A percentile compares a stretch with the other conserved stretches of the same genome.
These are phyloP conservation scores for Eumacrocentrus americanus DNA, from an alignment of 2,888 invertebrate species.

Conservation along the genomic window DNA sequence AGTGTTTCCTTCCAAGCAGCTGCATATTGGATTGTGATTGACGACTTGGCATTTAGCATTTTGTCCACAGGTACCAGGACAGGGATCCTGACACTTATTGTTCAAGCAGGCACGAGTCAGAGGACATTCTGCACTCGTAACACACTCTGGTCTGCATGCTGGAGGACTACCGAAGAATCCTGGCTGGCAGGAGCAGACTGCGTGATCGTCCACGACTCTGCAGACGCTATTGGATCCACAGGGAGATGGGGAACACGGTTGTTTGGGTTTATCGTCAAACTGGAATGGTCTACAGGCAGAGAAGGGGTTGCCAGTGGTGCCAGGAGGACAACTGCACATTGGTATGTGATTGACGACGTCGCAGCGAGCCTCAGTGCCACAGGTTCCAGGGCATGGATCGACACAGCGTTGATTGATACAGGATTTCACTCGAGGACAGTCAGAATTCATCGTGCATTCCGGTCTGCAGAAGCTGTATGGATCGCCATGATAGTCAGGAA, in stretches of 20 bases:
- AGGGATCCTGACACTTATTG: conserved; percentile 80
- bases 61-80: conserved; percentile 78
- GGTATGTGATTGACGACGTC: conserved; percentile 78
- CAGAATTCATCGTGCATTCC: conserved; percentile 76
- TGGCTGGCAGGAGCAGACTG: conserved; percentile 74
- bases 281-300: conserved; percentile 67
- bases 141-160: conserved; percentile 82
- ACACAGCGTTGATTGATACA: conserved; percentile 75
- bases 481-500: conserved; percentile 74
- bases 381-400: conserved; percentile 78
- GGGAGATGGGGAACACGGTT: conserved; percentile 75
- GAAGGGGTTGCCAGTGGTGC: conserved; percentile 76
- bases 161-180: conserved; percentile 78
- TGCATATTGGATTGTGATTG: conserved; percentile 83
- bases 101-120: conserved; percentile 77
- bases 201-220: conserved; percentile 71
- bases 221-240: conserved; percentile 82
- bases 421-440: conserved; percentile 72
- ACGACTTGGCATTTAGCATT: conserved; percentile 81
- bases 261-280: conserved; percentile 34
- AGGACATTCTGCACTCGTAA: conserved; percentile 79
- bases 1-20: conserved; percentile 73
- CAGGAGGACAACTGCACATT: conserved; percentile 74
- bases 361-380: conserved; percentile 75
- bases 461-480: conserved; percentile 74